Evolutionary conservation across 64 coral and sea anemone genomes (phyloP).

Genomic region (Acropora yongei): DNA sequence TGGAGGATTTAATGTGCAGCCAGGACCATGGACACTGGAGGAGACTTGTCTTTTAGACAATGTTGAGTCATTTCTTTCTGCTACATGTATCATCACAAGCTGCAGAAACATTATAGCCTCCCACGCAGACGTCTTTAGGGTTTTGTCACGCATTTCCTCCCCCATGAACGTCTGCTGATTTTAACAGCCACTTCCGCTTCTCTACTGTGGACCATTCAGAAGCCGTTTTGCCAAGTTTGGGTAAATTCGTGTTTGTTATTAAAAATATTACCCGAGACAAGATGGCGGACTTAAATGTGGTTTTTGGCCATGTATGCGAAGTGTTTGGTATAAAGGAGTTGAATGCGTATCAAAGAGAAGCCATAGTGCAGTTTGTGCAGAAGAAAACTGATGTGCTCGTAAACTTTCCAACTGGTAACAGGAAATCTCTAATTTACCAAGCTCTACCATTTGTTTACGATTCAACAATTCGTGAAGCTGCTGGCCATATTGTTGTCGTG

Average conservation of each 20-base stretch:
- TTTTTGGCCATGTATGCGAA: conserved; percentile 3
- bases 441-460: conserved; percentile 57
- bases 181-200: not conserved
- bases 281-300: not conserved
- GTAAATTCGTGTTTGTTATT: conserved; percentile 6
- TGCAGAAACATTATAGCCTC: conserved; percentile 10
- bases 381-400: conserved; percentile 46
- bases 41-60: conserved; percentile 33
- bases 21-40: not conserved
- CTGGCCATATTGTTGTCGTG: conserved; percentile 49
- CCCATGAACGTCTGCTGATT: not conserved
- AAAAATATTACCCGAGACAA: conserved; percentile 13
- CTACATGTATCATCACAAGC: not conserved
- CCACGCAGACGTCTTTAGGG: too few relatives aligned
- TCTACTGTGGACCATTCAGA: not conserved
- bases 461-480: not conserved
- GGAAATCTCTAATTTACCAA: conserved; percentile 47
- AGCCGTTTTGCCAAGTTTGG: not conserved
- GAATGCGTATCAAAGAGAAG: conserved; percentile 46
- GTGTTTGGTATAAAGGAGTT: conserved; percentile 2
- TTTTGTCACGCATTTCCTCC: too few relatives aligned
- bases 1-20: not conserved
- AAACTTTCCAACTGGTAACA: conserved; percentile 28
- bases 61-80: conserved; percentile 43
- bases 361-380: conserved; percentile 21